These are phyloP conservation scores for Sus cebifrons DNA, from an alignment of 2,797 vertebrate species.

Conservation along the genomic window DNA sequence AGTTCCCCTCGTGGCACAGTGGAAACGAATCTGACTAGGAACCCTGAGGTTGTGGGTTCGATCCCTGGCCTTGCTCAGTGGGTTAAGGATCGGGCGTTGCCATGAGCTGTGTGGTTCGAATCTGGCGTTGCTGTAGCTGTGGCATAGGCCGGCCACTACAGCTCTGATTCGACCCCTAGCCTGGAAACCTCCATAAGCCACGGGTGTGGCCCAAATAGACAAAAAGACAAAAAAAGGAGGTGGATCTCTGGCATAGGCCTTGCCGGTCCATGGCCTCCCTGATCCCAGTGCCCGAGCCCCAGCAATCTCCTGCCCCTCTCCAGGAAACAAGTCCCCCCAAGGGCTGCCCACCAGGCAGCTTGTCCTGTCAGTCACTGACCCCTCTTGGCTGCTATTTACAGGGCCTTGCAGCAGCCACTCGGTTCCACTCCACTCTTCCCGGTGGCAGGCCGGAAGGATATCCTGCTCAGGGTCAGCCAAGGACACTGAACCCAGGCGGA, in stretches of 20 bases:
- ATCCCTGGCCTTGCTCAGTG: too few species aligned
- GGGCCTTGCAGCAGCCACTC: not conserved
- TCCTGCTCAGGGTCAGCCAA: slow-evolving; percentile 34
- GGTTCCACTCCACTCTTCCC: slow-evolving; percentile 37
- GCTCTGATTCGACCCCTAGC: too few species aligned
- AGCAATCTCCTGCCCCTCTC: not conserved
- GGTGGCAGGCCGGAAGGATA: not conserved
- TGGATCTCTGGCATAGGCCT: not conserved
- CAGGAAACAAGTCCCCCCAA: not conserved
- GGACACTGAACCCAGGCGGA: slow-evolving; percentile 3
- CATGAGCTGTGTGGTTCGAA: too few species aligned
- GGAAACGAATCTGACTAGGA: too few species aligned
- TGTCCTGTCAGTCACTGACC: not conserved
- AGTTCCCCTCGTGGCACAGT: too few species aligned
- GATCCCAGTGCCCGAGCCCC: not conserved
- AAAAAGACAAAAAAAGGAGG: too few species aligned
- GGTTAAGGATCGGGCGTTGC: too few species aligned
- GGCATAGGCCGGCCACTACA: too few species aligned
- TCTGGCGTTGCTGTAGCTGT: too few species aligned
- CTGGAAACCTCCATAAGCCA: too few species aligned
- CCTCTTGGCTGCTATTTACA: not conserved
- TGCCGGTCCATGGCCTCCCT: not conserved
- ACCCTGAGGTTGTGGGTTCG: too few species aligned
- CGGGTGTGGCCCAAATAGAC: too few species aligned
- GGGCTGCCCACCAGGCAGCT: not conserved